phyloP scores from a whole-genome alignment of 2,113 vertebrate species.

The Neodon shergylaensis region DNA sequence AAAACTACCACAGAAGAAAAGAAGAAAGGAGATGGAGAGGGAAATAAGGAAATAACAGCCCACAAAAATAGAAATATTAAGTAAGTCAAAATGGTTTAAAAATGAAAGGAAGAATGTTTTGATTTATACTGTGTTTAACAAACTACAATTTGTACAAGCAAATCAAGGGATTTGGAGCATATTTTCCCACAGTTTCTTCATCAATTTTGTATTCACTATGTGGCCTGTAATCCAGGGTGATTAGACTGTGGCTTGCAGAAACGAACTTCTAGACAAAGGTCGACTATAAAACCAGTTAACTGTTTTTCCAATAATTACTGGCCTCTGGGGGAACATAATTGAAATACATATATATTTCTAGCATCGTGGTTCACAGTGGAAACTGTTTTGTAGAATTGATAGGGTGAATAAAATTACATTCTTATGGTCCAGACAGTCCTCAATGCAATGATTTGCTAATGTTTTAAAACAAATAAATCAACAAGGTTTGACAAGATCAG shows the following conservation, averaged over 20 bases:
- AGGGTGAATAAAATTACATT: slow-evolving; percentile 6
- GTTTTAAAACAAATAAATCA: slow-evolving; percentile 54
- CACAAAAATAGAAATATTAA: not conserved
- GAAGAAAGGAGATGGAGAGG: not conserved
- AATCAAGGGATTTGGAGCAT: slow-evolving; percentile 20
- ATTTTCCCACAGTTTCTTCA: not conserved
- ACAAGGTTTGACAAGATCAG: not conserved
- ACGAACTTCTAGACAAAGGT: slow-evolving; percentile 65
- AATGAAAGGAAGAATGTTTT: not conserved
- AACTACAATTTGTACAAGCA: not conserved
- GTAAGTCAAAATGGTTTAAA: not conserved
- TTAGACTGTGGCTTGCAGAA: not conserved
- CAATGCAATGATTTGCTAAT: slow-evolving; percentile 28
- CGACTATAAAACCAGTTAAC: slow-evolving; percentile 72
- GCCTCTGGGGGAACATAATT: slow-evolving; percentile 59
- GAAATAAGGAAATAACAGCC: too few species aligned
- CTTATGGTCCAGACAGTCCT: not conserved
- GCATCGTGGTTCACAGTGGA: slow-evolving; percentile 27
- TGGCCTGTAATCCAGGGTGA: not conserved
- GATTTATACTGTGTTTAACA: not conserved
- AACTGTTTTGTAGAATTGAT: slow-evolving; percentile 30
- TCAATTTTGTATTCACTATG: slow-evolving; percentile 25
- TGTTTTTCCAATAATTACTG: slow-evolving; percentile 79
- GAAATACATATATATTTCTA: slow-evolving; percentile 71
- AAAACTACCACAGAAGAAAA: not conserved